Evolutionary conservation across 2,888 invertebrate species (phyloP).

Genomic region (Spicauda simplicius): DNA sequence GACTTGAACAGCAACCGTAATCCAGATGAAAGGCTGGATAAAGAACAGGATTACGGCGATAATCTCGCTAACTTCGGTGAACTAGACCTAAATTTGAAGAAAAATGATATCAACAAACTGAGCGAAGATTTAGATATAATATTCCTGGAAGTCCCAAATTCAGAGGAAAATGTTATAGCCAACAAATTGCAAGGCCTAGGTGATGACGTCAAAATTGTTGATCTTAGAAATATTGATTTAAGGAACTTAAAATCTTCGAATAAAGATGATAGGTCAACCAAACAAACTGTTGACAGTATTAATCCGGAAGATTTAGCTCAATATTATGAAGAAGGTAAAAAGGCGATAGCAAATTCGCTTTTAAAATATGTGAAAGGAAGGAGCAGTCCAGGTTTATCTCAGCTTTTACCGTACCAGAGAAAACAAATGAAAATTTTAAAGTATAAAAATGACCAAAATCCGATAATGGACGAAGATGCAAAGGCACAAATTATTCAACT

Average conservation of each 20-base stretch:
- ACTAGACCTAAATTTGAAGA: slow-evolving; percentile 3
- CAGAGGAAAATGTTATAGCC: slow-evolving; percentile 40
- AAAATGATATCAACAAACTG: background rate
- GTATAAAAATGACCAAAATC: background rate
- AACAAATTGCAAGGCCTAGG: background rate
- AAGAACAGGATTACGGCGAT: background rate
- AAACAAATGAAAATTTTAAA: slow-evolving; percentile 29
- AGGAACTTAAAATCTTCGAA: background rate
- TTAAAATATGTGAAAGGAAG: slow-evolving; percentile 10
- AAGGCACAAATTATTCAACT: slow-evolving; percentile 39
- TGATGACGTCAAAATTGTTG: slow-evolving; percentile 22
- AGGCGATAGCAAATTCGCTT: background rate
- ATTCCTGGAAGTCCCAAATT: slow-evolving; percentile 50
- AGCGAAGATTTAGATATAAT: slow-evolving; percentile 53
- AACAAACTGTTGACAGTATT: background rate
- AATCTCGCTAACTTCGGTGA: slow-evolving; percentile 21
- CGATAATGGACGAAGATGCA: slow-evolving; percentile 34
- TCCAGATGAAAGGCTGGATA: background rate
- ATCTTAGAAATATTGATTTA: slow-evolving; percentile 11
- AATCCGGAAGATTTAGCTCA: slow-evolving; percentile 16
- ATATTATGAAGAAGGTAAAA: slow-evolving; percentile 7
- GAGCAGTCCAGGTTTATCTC: background rate
- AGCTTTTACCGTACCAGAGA: slow-evolving; percentile 15
- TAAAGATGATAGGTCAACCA: background rate
- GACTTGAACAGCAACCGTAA: slow-evolving; percentile 42